A percentile compares a stretch with the other conserved stretches of the same genome.
Evolutionary conservation across 2,888 invertebrate genomes (phyloP).

Genomic region (Hydroisotoma schaefferi): DNA sequence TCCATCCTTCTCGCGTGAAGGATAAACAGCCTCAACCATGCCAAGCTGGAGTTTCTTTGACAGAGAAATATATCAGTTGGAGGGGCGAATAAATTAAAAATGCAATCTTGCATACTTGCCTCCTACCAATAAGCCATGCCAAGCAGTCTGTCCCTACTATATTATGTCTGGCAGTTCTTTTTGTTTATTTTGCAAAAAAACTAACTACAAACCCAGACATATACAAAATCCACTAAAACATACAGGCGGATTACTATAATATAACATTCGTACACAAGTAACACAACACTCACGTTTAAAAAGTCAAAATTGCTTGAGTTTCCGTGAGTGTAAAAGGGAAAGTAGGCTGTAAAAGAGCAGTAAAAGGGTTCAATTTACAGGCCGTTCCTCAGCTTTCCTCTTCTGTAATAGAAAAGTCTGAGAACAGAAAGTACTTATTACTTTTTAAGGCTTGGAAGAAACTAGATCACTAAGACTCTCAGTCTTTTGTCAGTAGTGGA

Average conservation of each 20-base stretch:
- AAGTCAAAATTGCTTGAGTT: too few species aligned
- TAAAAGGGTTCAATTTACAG: too few species aligned
- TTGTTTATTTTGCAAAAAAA: not conserved
- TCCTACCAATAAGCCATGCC: not conserved
- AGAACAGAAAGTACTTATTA: too few species aligned
- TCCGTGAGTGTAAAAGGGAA: too few species aligned
- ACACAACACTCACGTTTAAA: too few species aligned
- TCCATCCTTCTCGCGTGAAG: conserved; percentile 4
- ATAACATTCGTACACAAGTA: too few species aligned
- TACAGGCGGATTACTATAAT: too few species aligned
- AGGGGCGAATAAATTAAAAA: conserved; percentile 9
- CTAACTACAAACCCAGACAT: too few species aligned
- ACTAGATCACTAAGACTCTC: not conserved
- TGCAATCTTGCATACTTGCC: conserved; percentile 11
- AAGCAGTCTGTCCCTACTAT: not conserved
- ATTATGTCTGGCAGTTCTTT: not conserved
- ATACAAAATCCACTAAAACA: too few species aligned
- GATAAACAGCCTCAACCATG: conserved; percentile 1
- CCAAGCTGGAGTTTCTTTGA: not conserved
- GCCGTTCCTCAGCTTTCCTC: too few species aligned
- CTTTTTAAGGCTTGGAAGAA: not conserved
- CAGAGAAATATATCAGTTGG: conserved; percentile 7
- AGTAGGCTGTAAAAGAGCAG: too few species aligned
- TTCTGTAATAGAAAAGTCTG: too few species aligned
- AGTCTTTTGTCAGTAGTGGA: not conserved